Base-by-base conservation (phyloP, 2,113 vertebrate genomes). In the Rhadina sibilatrix region DNA sequence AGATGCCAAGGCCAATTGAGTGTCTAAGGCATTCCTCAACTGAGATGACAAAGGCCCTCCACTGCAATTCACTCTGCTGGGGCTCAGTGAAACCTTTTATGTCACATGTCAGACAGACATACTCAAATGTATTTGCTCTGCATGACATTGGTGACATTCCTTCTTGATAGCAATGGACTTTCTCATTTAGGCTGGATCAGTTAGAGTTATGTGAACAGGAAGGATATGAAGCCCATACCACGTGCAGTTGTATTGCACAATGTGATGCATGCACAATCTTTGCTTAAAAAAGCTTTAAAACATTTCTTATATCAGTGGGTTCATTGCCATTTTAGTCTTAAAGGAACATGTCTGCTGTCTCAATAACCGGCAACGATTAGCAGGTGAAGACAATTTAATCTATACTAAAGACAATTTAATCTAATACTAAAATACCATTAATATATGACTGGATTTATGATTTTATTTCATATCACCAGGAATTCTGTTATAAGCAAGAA, bases 141-240 rank as follows among this genome's bases (percentile, higher is more conserved):
- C 38, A 27, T 60, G 71, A 64, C 84, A 80, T 87, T 80, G 81
- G 87, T 94, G 83, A 44, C 89, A 94, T 96, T 94, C 96, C 31
- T 95, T 59, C 64, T 30, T 87, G 82, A 91, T 83, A 95, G 42
- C 71, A 83, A 56, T 44, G 52, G 82, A 71, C 60, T 90, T 94
- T 81, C 63, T 83, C 64, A 37, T 78, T 95, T 70, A 64, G 71
- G 30, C 24, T 81, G 79, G 71, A 86, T 64, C 31, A 20, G 50
- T 23, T 19, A 15, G 86, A 69, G 68, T 65, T 83, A 71, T 71
- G 68, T 22, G 68, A 92, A 44, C 38, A 85, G 68, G 56, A 90
- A 86, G 76, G 66, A 52, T 49, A 35, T 27, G 31, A 80, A 86
- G 35, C 28, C 40, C 59, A 25, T 27, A 76, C 5, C 21, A 65